These are phyloP conservation scores for Drosophila serrata DNA, from an alignment of 1,140 invertebrate genomes.

Conservation along the genomic window DNA sequence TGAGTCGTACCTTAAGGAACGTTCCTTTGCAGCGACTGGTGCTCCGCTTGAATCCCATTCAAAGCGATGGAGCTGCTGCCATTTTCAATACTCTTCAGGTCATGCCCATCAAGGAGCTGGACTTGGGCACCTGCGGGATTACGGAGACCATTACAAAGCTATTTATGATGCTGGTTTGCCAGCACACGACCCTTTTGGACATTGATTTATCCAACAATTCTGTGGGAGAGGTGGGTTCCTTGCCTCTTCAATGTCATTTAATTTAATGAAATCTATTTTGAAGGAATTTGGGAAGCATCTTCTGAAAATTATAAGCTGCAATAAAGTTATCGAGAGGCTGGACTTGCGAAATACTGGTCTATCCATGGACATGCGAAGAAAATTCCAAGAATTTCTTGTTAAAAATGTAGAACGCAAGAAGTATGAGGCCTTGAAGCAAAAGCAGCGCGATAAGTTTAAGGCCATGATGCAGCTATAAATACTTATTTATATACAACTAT, in stretches of 20 bases:
- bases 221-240: conserved; percentile 60
- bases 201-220: conserved; percentile 80
- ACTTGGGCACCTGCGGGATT: conserved; percentile 75
- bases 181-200: conserved; percentile 62
- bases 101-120: conserved; percentile 66
- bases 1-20: conserved; percentile 64
- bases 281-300: conserved; percentile 79
- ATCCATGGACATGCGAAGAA: conserved; percentile 49
- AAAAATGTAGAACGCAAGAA: conserved; percentile 70
- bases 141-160: conserved; percentile 67
- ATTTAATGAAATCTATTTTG: background rate
- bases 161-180: conserved; percentile 74
- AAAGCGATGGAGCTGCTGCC: conserved; percentile 79
- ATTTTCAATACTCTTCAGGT: conserved; percentile 70
- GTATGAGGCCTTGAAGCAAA: conserved; percentile 48
- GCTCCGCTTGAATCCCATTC: conserved; percentile 79
- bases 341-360: conserved; percentile 77
- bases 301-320: conserved; percentile 68
- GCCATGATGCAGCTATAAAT: conserved; percentile 58
- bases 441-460: conserved; percentile 67
- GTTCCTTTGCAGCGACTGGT: conserved; percentile 65
- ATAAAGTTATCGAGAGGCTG: conserved; percentile 69
- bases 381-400: conserved; percentile 65
- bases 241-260: too few relatives aligned
- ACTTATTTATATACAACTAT: too few relatives aligned